Conservation (phyloP, 2,888 invertebrate species). For the Oxytorus armatus region DNA sequence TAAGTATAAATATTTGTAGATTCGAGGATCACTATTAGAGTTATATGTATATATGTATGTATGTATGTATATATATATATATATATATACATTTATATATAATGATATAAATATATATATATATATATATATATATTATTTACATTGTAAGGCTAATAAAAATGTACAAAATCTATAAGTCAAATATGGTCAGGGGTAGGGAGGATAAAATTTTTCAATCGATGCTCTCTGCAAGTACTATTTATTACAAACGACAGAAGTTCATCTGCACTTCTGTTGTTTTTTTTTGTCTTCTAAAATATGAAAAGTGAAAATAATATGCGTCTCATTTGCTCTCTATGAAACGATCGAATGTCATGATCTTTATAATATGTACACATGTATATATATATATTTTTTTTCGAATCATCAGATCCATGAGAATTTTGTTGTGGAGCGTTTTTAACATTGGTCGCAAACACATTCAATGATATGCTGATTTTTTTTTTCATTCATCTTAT, state of each 20-base stretch:
- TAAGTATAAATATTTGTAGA: slow-evolving; percentile 74
- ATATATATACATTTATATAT: slow-evolving; percentile 23
- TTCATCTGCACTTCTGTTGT: slow-evolving; percentile 22
- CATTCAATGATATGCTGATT: slow-evolving; percentile 55
- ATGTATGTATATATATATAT: slow-evolving; percentile 54
- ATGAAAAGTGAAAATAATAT: slow-evolving; percentile 41
- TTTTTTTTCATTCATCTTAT: slow-evolving; percentile 15
- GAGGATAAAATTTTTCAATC: slow-evolving; percentile 48
- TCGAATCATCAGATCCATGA: slow-evolving; percentile 31
- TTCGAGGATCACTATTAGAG: slow-evolving; percentile 62
- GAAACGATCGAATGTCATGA: slow-evolving; percentile 37
- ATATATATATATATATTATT: slow-evolving; percentile 41
- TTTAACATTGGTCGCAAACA: slow-evolving; percentile 54
- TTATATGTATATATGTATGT: slow-evolving; percentile 58
- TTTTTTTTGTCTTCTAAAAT: slow-evolving; percentile 35
- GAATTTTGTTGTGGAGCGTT: slow-evolving; percentile 33
- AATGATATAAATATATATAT: slow-evolving; percentile 12
- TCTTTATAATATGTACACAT: slow-evolving; percentile 32
- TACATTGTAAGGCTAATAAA: slow-evolving; percentile 69
- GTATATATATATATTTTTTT: slow-evolving; percentile 18
- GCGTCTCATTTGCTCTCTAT: slow-evolving; percentile 14
- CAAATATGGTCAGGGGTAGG: slow-evolving; percentile 42
- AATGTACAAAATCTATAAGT: slow-evolving; percentile 77
- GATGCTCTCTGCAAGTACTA: slow-evolving; percentile 33
- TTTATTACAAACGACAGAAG: slow-evolving; percentile 46